Percentiles rank a stretch among this genome's conserved stretches.
phyloP scores from a whole-genome alignment of 2,888 invertebrate species.

The Crematogaster levior region DNA sequence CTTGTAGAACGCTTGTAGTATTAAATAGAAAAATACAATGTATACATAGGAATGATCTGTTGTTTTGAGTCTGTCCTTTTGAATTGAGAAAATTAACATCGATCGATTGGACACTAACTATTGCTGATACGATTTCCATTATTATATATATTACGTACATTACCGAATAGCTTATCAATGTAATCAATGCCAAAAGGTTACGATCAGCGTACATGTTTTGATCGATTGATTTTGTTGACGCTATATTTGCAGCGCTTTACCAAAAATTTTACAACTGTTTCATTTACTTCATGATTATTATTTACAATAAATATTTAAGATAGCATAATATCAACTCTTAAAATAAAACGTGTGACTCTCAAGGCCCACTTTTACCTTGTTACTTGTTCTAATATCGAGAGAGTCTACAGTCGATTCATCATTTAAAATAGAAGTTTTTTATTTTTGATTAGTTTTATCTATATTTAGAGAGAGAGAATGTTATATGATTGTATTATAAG shows the following conservation, averaged over 20 bases:
- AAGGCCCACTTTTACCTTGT: too few species aligned
- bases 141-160: neutral
- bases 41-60: neutral
- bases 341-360: too few species aligned
- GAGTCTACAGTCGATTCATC: too few species aligned
- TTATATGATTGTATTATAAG: too few species aligned
- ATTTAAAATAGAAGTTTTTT: too few species aligned
- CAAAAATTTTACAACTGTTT: neutral
- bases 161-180: neutral
- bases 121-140: neutral
- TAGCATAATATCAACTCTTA: neutral
- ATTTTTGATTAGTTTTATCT: too few species aligned
- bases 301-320: neutral
- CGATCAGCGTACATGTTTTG: neutral
- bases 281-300: neutral
- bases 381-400: too few species aligned
- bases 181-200: slow-evolving; percentile 2
- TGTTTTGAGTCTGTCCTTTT: neutral
- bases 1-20: neutral
- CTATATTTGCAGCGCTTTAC: neutral
- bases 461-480: neutral
- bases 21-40: neutral
- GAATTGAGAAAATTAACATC: neutral
- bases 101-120: neutral
- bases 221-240: neutral